phyloP scores from a whole-genome alignment of 2,113 vertebrate species.

The Smithornis capensis region DNA sequence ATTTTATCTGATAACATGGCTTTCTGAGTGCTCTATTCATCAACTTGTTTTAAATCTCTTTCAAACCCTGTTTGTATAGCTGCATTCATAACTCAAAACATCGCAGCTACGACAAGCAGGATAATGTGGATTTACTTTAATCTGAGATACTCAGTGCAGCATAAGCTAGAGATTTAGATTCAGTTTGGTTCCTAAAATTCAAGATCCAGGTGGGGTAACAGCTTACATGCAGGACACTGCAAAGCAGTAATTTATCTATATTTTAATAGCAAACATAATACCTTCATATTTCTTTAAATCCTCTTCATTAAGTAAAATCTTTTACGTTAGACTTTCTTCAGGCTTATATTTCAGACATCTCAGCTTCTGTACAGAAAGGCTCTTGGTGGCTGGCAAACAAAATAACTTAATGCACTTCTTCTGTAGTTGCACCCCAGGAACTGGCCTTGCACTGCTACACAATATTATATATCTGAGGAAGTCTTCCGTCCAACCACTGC shows the following conservation, averaged over 20 bases:
- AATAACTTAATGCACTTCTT: slow-evolving; percentile 64
- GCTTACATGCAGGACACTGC: slow-evolving; percentile 17
- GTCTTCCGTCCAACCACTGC: background rate
- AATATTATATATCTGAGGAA: background rate
- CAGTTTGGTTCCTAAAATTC: slow-evolving; percentile 47
- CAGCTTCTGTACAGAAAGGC: slow-evolving; percentile 47
- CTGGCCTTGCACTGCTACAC: background rate
- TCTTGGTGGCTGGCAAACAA: slow-evolving; percentile 61
- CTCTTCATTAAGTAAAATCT: slow-evolving; percentile 62
- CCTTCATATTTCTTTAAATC: slow-evolving; percentile 61
- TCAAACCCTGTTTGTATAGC: slow-evolving; percentile 38
- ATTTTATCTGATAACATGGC: slow-evolving; percentile 21
- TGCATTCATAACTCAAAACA: slow-evolving; percentile 55
- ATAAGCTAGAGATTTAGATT: slow-evolving; percentile 65
- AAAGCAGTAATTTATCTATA: slow-evolving; percentile 48
- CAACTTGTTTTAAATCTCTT: slow-evolving; percentile 54
- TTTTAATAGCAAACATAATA: slow-evolving; percentile 48
- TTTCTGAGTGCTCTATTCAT: slow-evolving; percentile 64
- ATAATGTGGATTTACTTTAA: slow-evolving; percentile 69
- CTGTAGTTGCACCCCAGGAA: slow-evolving; percentile 32
- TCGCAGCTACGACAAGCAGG: slow-evolving; percentile 18
- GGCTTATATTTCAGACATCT: slow-evolving; percentile 55
- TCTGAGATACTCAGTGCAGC: slow-evolving; percentile 57
- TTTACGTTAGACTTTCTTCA: slow-evolving; percentile 51
- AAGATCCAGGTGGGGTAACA: slow-evolving; percentile 20